Conservation (phyloP, 2,113 vertebrate genomes). For the Ondatra zibethicus region DNA sequence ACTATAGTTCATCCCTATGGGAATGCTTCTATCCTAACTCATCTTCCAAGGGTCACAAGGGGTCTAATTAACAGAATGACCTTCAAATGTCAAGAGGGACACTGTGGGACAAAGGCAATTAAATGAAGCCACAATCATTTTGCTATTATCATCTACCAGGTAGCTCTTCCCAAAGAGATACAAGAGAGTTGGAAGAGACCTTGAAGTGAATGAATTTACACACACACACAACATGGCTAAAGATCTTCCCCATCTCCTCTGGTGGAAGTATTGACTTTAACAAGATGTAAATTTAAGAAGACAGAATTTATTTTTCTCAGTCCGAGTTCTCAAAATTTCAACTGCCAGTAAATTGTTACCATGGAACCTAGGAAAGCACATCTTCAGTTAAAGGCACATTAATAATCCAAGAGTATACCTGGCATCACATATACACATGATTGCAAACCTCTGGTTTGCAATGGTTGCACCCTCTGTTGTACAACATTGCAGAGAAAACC, state of each 20-base stretch:
- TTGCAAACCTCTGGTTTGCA: neutral
- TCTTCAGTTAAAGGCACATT: constrained; percentile 47
- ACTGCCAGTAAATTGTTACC: constrained; percentile 10
- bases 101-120: fast-evolving
- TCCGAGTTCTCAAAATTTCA: neutral
- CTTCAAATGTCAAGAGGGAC: neutral
- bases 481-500: constrained; percentile 11
- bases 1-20: neutral
- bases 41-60: neutral
- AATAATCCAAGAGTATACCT: constrained; percentile 54
- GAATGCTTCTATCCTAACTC: neutral
- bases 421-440: neutral
- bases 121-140: neutral
- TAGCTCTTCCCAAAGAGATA: too few relatives aligned
- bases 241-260: neutral
- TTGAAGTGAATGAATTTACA: too few relatives aligned
- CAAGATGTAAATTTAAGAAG: neutral
- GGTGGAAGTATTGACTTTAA: neutral
- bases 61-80: neutral
- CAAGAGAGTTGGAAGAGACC: too few relatives aligned
- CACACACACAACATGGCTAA: neutral
- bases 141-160: neutral
- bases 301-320: constrained; percentile 24
- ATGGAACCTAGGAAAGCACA: constrained; percentile 30
- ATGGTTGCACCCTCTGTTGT: neutral